Conservation (phyloP, 2,888 invertebrate genomes). For the Lasioglossum marginatum region DNA sequence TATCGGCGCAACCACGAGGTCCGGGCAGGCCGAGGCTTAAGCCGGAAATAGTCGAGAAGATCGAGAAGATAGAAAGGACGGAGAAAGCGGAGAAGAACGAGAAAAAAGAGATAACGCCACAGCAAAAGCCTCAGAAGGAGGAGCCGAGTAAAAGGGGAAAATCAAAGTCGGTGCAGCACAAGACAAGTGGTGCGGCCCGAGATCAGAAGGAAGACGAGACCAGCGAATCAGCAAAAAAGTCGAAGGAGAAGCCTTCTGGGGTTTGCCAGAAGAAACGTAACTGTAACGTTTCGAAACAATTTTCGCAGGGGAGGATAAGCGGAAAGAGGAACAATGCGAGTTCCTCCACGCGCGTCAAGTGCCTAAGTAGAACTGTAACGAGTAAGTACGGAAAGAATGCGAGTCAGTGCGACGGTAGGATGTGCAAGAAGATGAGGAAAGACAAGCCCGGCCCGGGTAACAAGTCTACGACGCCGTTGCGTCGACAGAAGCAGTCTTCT, state of each 20-base stretch:
- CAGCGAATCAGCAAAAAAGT: constrained; percentile 49
- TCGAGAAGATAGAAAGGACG: constrained; percentile 77
- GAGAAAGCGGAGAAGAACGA: constrained; percentile 72
- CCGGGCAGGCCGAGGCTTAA: constrained; percentile 85
- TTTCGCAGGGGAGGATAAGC: constrained; percentile 58
- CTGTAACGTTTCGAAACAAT: constrained; percentile 58
- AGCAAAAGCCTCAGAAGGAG: constrained; percentile 55
- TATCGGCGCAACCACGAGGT: constrained; percentile 84
- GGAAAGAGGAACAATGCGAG: constrained; percentile 57
- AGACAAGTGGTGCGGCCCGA: constrained; percentile 28
- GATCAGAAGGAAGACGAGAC: constrained; percentile 59
- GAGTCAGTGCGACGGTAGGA: constrained; percentile 68
- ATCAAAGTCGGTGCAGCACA: constrained; percentile 48
- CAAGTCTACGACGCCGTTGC: constrained; percentile 56
- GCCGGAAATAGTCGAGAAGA: constrained; percentile 78
- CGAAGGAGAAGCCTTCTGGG: constrained; percentile 64
- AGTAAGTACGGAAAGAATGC: constrained; percentile 69
- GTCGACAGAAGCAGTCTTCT: constrained; percentile 65
- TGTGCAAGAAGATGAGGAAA: constrained; percentile 71
- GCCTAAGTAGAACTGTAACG: constrained; percentile 73
- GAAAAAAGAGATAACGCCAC: constrained; percentile 55
- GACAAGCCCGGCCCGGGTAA: constrained; percentile 72
- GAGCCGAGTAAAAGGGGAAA: constrained; percentile 63
- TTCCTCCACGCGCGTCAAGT: constrained; percentile 76
- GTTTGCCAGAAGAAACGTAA: constrained; percentile 68